Conservation (phyloP, 92 coral and sea anemone genomes). For the Porites rus region DNA sequence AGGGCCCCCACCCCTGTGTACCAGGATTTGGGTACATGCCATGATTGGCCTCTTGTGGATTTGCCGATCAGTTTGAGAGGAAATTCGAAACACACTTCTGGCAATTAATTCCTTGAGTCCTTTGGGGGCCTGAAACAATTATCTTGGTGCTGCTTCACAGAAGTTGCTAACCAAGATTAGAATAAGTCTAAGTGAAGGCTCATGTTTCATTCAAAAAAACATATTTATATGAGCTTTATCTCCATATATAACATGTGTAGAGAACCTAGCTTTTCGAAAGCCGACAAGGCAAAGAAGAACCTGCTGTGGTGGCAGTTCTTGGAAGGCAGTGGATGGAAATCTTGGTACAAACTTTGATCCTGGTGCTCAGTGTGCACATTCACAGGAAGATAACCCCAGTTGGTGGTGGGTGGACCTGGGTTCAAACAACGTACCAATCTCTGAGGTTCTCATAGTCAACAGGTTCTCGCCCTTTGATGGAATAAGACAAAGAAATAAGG, state of each 20-base stretch:
- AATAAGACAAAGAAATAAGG: neutral
- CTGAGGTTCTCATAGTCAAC: slow-evolving; percentile 11
- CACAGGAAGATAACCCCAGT: neutral
- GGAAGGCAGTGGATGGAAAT: slow-evolving; percentile 38
- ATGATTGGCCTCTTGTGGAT: too few species aligned
- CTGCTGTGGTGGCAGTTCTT: neutral
- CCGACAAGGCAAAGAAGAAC: neutral
- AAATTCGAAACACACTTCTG: too few species aligned
- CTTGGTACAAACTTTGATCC: neutral
- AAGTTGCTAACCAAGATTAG: too few species aligned
- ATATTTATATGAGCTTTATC: too few species aligned
- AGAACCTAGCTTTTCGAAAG: slow-evolving; percentile 19
- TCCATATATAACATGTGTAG: neutral
- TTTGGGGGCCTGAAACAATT: too few species aligned
- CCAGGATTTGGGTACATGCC: too few species aligned
- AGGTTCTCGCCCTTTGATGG: neutral
- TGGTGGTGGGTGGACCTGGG: slow-evolving; percentile 45
- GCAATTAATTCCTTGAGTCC: too few species aligned
- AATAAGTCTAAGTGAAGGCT: too few species aligned
- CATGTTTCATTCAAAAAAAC: neutral
- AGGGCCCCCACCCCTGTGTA: too few species aligned
- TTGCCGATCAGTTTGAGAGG: too few species aligned
- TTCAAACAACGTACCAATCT: neutral
- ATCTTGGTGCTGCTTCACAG: too few species aligned
- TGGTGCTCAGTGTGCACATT: neutral